Evolutionary conservation across 1,140 invertebrate genomes (phyloP), one percentile per base, ranked within the genome.

Genomic region (Neodiprion pinetum): DNA sequence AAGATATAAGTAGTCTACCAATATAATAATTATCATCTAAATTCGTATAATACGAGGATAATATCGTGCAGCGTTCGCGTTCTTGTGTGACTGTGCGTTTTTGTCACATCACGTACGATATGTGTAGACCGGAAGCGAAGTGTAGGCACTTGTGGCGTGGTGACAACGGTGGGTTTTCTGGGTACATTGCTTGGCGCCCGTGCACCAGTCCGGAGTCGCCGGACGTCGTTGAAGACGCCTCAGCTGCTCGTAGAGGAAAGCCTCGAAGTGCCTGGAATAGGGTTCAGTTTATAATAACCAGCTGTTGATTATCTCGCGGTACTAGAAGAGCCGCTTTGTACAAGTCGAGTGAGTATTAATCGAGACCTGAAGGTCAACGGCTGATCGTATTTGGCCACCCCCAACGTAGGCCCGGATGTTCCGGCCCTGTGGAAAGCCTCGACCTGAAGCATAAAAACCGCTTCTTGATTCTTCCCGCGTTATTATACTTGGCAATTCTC

Each of bases 131-230:
- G 96, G 96, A 66, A 96, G 91, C 17, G 95, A 96, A 8, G 95
- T 97, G 85, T 97, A 97, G 67, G 96, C 96, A 86, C 96, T 96
- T 14, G 95, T 94, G 4, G 95, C 95, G 82, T 97, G 96, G 83
- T 95, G 93, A 89, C 96, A 97, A 75, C 95, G 89, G 86, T 97
- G 95, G 1, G 95, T 96, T 80, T 93, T 94, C 76, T 93, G 94
- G 1, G 94, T 95, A 82, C 96, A 97, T 50, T 94, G 89, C 72
- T 81, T 91, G 87, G 81, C 91, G 82, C 88, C 90, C 49, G 86
- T 90, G 80, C 88, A 91, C 83, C 87, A 92, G 47, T 91, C 90
- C 71, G 89, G 88, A 73, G 87, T 93, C 76, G 84, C 85, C 75
- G 85, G 90, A 78, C 90, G 89, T 87, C 83, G 93, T 82, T 96